Percentiles rank a stretch among this genome's conserved stretches.
Evolutionary conservation across 2,797 vertebrate species (phyloP).

Genomic region (Gobio occitaniae): DNA sequence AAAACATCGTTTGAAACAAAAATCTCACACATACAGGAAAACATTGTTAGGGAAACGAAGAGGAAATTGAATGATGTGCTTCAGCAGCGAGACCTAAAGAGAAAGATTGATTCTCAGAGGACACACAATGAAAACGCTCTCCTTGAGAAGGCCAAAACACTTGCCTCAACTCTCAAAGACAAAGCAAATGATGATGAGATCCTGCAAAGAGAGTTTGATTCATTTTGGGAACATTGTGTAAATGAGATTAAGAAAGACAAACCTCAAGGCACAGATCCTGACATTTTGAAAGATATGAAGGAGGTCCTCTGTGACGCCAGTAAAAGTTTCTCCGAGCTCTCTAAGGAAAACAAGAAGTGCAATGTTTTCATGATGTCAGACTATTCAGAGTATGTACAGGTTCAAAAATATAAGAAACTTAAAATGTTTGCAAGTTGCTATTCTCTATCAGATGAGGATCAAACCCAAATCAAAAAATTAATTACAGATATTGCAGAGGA

Average conservation of each 20-base stretch:
- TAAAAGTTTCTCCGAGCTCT: not conserved
- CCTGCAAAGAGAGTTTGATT: not conserved
- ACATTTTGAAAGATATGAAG: not conserved
- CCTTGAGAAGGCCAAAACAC: not conserved
- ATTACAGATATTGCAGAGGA: not conserved
- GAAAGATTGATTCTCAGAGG: not conserved
- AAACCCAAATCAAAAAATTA: not conserved
- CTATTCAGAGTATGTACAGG: not conserved
- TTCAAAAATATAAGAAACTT: no score
- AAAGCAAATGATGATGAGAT: not conserved
- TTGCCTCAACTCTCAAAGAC: not conserved
- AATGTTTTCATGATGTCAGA: not conserved
- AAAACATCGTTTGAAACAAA: no score
- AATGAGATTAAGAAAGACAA: not conserved
- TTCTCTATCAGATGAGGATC: not conserved
- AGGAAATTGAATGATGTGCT: not conserved
- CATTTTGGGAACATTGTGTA: not conserved
- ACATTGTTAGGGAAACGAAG: not conserved
- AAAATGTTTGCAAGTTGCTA: no score
- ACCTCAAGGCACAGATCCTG: not conserved
- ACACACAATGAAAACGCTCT: not conserved
- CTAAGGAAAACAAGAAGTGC: rapidly evolving
- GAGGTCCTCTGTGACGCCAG: not conserved
- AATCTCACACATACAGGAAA: not conserved
- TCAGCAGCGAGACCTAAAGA: not conserved